Evolutionary conservation across 2,888 invertebrate genomes (phyloP), one percentile per base, ranked within the genome.

Genomic region (Lordiphosa fenestrarum): DNA sequence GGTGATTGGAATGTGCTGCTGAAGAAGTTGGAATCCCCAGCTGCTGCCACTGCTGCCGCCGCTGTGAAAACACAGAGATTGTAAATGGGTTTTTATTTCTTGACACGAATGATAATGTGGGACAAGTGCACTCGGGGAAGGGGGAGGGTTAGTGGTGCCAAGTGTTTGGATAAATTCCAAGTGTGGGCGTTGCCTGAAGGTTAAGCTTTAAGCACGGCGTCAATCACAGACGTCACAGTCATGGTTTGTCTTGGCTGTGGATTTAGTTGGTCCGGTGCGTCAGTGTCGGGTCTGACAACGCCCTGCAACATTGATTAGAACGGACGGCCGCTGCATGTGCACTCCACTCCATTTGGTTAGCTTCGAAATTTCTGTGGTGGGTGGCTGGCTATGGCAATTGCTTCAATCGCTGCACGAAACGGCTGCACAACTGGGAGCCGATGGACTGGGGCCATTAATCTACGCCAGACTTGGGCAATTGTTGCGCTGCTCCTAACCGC

Each of bases 1-100:
- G 77, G 80, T 50, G 74, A 66, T 64, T 82, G 74, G 61, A 82
- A 83, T 38, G 81, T 74, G 53, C 80, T 71, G 68, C 71, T 71
- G 60, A 76, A 83, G 54, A 58, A 85, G 5, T 71, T 69, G 41
- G 80, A 75, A 66, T 78, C 77, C 55, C 69, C 78, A 15, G 72
- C 64, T 36, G 76, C 53, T 35, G 71, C 66, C 15, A 69, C 69
- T 41, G 73, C 71, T 36, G 71, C 63, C 39, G 71, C 71, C 13
- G 78, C 71, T 44, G 66, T 10, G 30, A 30, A 30, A 30, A 30
- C 30, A 30, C 9, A 30, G 30, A 30, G 30, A 30, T 30, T 53
- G 50, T 56, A 63, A 58, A 53, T 63, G 41, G 51, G 47, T 60
- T 59, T 58, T 58, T 49, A 38, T 42, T 37, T 12, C 40, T 30